Evolutionary conservation across 2,888 invertebrate species (phyloP).

Genomic region (Xanthostigma xanthostigma): DNA sequence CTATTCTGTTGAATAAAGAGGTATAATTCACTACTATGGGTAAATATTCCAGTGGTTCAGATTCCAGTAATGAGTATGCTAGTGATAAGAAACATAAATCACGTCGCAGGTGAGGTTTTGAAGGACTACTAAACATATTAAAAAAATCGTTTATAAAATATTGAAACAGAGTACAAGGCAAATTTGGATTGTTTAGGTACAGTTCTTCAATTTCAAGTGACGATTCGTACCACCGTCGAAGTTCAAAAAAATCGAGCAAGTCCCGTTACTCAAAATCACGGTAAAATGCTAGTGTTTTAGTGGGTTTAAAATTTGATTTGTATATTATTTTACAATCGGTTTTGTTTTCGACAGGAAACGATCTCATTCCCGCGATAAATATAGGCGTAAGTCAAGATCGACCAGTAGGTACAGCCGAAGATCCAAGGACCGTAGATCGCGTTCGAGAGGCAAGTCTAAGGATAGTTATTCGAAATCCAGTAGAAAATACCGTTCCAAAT

Average conservation of each 20-base stretch:
- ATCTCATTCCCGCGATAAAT: constrained; percentile 19
- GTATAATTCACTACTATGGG: constrained; percentile 19
- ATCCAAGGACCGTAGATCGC: constrained; percentile 1
- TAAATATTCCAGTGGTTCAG: constrained; percentile 30
- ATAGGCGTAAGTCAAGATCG: constrained; percentile 15
- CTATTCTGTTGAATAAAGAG: constrained; percentile 2
- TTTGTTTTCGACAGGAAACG: constrained; percentile 12
- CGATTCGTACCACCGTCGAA: constrained; percentile 1
- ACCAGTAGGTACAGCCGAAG: constrained; percentile 14
- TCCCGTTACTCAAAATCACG: not conserved
- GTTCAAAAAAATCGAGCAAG: not conserved
- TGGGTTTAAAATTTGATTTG: not conserved
- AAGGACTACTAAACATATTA: constrained; percentile 5
- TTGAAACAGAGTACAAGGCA: not conserved
- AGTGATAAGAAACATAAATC: constrained; percentile 24
- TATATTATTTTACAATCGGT: not conserved
- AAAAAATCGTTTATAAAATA: not conserved
- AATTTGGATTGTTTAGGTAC: constrained; percentile 3
- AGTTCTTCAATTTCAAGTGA: constrained; percentile 1
- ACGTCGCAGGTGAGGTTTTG: constrained; percentile 26
- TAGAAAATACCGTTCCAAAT: constrained; percentile 10
- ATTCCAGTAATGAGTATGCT: constrained; percentile 21
- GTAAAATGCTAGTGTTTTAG: not conserved
- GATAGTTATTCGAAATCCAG: not conserved
- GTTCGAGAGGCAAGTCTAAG: constrained; percentile 17